Evolutionary conservation across 2,888 invertebrate species (phyloP).

Genomic region (Cylloceria caligata): DNA sequence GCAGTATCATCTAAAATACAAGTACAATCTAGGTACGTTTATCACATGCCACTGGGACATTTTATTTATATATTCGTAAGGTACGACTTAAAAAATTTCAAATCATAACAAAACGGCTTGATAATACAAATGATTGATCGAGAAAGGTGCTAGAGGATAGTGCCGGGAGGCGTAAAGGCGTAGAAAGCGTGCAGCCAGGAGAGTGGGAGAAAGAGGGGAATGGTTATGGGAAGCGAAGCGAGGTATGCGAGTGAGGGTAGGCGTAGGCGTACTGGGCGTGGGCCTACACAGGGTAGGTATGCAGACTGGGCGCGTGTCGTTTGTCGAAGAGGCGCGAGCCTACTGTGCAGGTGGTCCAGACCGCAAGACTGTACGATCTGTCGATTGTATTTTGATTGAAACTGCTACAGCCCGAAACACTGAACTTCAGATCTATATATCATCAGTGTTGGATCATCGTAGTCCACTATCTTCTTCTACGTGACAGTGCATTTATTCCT

Average conservation of each 20-base stretch:
- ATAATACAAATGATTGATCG: constrained; percentile 15
- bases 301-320: constrained; percentile 65
- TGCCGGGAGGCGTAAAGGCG: constrained; percentile 31
- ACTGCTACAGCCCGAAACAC: neutral
- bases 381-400: constrained; percentile 7
- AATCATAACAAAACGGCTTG: neutral
- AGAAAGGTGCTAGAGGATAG: constrained; percentile 26
- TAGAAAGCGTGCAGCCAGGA: constrained; percentile 16
- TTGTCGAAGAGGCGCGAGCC: constrained; percentile 49
- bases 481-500: neutral
- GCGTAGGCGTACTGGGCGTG: constrained; percentile 53
- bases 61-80: neutral
- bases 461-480: neutral
- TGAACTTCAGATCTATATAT: neutral
- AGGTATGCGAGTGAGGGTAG: constrained; percentile 55
- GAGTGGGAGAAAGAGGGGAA: constrained; percentile 17
- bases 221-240: constrained; percentile 50
- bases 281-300: constrained; percentile 61
- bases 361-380: constrained; percentile 6
- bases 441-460: neutral
- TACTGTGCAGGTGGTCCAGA: constrained; percentile 40
- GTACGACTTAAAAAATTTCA: neutral
- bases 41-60: neutral
- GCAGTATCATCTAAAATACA: too few relatives aligned
- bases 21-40: neutral